Base-by-base conservation (phyloP, 1,140 invertebrate genomes). In the Tetragnatha versicolor region DNA sequence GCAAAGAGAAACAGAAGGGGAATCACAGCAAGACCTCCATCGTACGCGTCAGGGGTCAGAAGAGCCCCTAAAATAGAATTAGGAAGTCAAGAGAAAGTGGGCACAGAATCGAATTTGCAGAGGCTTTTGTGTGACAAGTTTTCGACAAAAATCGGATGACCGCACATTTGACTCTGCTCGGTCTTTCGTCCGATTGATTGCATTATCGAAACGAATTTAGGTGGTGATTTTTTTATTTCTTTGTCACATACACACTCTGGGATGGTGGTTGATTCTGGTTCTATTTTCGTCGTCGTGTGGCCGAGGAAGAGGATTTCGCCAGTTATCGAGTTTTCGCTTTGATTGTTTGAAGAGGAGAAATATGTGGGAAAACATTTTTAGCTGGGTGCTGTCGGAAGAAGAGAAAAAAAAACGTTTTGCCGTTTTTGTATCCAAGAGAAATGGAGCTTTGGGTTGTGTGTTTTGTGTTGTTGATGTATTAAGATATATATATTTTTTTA, bases 71-170 rank as follows among this genome's bases (percentile, higher is more conserved):
- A 73, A 77, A 77, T 66, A 49, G 66, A 77, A 77, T 77, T 66
- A 77, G 73, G 73, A 77, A 77, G 73, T 77, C 45, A 55, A 53
- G 39, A 31, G 47, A 47, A 66, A 49, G 61, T 45, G 35, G 35
- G 31, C 20, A 7, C 2, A 12, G 73, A 77, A 77, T 77, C 47
- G 73, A 66, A 77, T 77, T 77, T 77, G 68, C 25, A 14, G 60
- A 42, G 51, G 73, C 61, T 66, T 66, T 77, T 55, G 45, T 77
- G 61, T 51, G 45, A 66, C 73, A 66, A 77, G 45, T 66, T 77
- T 77, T 77, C 66, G 60, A 66, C 47, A 77, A 77, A 70, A 77
- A 77, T 77, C 33, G 51, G 35, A 42, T 77, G 61, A 53, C 60
- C 73, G 47, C 73, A 55, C 61, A 51, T 61, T 65, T 53, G 27